Percentiles rank a stretch among this genome's conserved stretches.
These are phyloP conservation scores for Macropis europaea DNA, from an alignment of 2,888 invertebrate species.

Conservation along the genomic window DNA sequence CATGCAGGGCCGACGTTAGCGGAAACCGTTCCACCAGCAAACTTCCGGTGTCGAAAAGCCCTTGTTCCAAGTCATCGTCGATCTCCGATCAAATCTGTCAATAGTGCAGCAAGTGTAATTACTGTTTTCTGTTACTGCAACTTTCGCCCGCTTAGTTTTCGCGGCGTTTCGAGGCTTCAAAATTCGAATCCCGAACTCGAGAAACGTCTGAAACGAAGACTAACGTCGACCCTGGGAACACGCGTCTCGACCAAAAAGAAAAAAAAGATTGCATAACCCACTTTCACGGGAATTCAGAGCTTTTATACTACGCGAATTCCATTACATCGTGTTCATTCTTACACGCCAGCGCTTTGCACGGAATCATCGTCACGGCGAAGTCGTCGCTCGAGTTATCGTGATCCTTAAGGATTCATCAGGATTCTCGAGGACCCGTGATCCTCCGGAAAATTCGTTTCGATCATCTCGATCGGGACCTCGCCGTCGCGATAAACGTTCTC, in stretches of 20 bases:
- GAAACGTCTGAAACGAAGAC: not conserved
- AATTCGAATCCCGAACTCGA: no score
- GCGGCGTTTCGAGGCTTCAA: no score
- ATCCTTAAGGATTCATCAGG: no score
- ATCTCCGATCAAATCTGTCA: not conserved
- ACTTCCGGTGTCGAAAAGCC: no score
- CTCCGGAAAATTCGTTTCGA: not conserved
- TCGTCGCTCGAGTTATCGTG: not conserved
- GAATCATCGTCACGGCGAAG: conserved; percentile 32
- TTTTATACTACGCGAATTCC: conserved; percentile 54
- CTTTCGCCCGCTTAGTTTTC: no score
- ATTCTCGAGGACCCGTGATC: not conserved
- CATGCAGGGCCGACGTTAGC: conserved; percentile 59
- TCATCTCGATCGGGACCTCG: not conserved
- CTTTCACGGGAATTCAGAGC: conserved; percentile 49
- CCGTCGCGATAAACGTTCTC: conserved; percentile 18
- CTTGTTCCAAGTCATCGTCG: conserved; percentile 1
- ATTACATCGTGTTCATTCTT: conserved; percentile 45
- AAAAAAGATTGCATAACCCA: conserved; percentile 40
- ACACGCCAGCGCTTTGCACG: conserved; percentile 23
- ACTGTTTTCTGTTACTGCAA: no score
- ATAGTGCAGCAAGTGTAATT: no score
- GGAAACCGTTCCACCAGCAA: no score
- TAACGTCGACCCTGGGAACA: conserved; percentile 55
- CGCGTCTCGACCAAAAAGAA: conserved; percentile 55